Base-by-base conservation (phyloP, 2,797 vertebrate genomes). In the Eidolon dupreanum region DNA sequence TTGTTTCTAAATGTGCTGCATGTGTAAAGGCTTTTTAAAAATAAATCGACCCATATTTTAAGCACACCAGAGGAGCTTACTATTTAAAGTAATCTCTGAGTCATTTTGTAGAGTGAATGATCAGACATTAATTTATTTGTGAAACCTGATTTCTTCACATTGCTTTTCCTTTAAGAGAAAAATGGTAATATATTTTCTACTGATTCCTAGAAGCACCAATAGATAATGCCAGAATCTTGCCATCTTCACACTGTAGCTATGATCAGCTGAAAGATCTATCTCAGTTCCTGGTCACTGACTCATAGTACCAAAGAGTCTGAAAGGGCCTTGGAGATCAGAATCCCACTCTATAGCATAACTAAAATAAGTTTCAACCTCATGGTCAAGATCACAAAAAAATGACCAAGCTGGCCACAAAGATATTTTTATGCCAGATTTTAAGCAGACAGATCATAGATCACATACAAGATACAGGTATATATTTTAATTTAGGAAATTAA, bases 41-140 rank as follows among this genome's bases (percentile, higher is more conserved):
- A 96, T 77, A 97, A 97, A 84, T 68, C 87, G 87, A 92, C 84
- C 87, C 55, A 75, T 85, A 97, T 97, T 96, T 96, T 90, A 96
- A 96, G 85, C 61, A 93, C 43, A 73, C 77, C 63, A 90, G 28
- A 94, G 81, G 73, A 93, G 31, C 57, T 94, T 94, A 36, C 77
- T 96, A 90, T 95, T 96, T 97, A 96, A 97, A 95, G 73, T 51
- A 96, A 92, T 94, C 65, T 87, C 65, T 93, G 87, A 96, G 83
- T 94, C 81, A 68, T 85, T 93, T 90, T 88, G 24, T 61, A 95
- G 59, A 94, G 43, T 75, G 94, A 96, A 94, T 95, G 97, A 79
- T 17, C 43, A 90, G 20, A 55, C 88, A 94, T 77, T 91, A 90
- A 93, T 87, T 91, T 96, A 84, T 92, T 95, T 82, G 63, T 63